These are phyloP conservation scores for Ovis canadensis DNA, from an alignment of 2,113 vertebrate species.

Conservation along the genomic window DNA sequence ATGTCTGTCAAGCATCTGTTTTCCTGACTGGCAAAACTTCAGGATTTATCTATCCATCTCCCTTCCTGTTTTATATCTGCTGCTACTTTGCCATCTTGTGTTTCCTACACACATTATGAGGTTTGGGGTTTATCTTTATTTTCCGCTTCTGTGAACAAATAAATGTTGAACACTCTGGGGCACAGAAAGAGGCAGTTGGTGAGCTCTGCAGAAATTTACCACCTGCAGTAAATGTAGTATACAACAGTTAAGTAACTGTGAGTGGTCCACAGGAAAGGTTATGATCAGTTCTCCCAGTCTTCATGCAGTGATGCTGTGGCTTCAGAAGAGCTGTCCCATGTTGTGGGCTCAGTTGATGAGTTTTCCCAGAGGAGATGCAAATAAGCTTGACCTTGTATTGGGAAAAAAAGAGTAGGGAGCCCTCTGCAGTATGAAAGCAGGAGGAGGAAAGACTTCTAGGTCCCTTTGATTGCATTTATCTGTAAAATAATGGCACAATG, in stretches of 20 bases:
- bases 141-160: neutral
- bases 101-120: neutral
- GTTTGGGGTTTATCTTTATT: neutral
- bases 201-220: neutral
- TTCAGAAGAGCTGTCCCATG: neutral
- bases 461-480: neutral
- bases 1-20: neutral
- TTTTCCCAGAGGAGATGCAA: neutral
- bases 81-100: neutral
- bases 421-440: neutral
- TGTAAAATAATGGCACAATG: neutral
- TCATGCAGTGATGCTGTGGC: neutral
- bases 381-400: slow-evolving; percentile 21
- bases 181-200: neutral
- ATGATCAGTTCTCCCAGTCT: neutral
- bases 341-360: neutral
- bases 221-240: neutral
- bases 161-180: neutral
- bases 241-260: neutral
- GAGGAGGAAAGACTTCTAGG: neutral
- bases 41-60: neutral
- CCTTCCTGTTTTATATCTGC: slow-evolving; percentile 5
- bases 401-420: neutral
- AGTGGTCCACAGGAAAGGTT: neutral
- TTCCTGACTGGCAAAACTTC: slow-evolving; percentile 5